Evolutionary conservation across 2,888 invertebrate species (phyloP).

Genomic region (Blastobasis lacticolella): DNA sequence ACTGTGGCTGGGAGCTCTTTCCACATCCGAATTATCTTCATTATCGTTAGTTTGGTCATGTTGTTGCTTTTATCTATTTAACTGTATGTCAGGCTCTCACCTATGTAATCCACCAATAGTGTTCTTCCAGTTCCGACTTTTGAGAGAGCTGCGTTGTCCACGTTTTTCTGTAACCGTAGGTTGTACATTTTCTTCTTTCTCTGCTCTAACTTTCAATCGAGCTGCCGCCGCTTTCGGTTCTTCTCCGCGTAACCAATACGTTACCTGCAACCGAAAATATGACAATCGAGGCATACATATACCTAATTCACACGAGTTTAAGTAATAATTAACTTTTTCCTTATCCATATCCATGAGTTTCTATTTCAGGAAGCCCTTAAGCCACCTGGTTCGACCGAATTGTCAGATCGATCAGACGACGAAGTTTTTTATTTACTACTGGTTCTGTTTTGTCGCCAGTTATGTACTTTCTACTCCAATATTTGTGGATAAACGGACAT

Average conservation of each 20-base stretch:
- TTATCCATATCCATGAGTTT: no score
- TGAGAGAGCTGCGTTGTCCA: conserved; percentile 75
- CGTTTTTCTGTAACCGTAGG: conserved; percentile 37
- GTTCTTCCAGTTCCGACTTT: conserved; percentile 76
- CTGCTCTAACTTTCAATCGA: conserved; percentile 65
- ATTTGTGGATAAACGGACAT: not conserved
- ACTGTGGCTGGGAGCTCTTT: no score
- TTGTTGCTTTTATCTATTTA: not conserved
- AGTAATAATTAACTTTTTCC: no score
- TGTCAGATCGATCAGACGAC: no score
- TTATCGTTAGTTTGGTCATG: not conserved
- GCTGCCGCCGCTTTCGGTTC: conserved; percentile 74
- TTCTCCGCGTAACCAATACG: conserved; percentile 89
- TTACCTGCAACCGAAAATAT: conserved; percentile 43
- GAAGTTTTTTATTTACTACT: no score
- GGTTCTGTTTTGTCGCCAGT: no score
- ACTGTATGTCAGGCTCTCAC: not conserved
- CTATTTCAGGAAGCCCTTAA: no score
- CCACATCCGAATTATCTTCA: not conserved
- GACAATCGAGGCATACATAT: no score
- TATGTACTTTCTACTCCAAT: not conserved
- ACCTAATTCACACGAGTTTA: no score
- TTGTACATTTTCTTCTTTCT: conserved; percentile 54
- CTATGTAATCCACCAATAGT: conserved; percentile 47
- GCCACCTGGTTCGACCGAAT: no score